Base-by-base conservation (phyloP, 2,888 invertebrate species). In the Hypselothyrea guttata region DNA sequence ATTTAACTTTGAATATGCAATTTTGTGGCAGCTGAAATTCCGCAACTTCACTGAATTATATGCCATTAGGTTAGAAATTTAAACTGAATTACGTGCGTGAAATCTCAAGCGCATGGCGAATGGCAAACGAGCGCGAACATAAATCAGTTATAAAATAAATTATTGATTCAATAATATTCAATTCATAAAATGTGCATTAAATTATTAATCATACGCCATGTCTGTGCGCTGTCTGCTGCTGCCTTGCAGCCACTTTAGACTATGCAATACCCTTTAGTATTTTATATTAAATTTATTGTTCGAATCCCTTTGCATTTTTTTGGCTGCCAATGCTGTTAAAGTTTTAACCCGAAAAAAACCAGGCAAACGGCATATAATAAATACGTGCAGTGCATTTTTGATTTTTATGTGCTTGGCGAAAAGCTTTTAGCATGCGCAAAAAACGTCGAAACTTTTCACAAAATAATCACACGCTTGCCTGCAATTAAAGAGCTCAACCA, bases 331-430 rank as follows among this genome's bases (percentile, higher is more conserved):
- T 30, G 35, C 37, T 16, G 51, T 41, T 48, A 64, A 83, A 83
- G 72, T 76, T 76, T 52, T 56, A 69, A 62, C 72, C 49, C 52
- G n/a, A n/a, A n/a, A n/a, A n/a, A 55, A 79, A 75, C 61, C 65
- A 58, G 58, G 62, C 58, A 81, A 84, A 71, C 68, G 78, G 71
- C 71, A 78, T 83, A 78, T 68, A 84, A 81, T 78, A 75, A 78
- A 75, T 72, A 79, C 83, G 83, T 83, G 84, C 73, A 64, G 47
- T 69, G 76, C 65, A 73, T 83, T 75, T 70, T 53, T 58, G 60
- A 81, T 75, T 45, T 67, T 54, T 53, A 52, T 68, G 27, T 58
- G 51, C 41, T 49, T 11, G 5, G 38, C 4, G n/a, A 37, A 60
- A 64, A 51, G 56, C 59, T 62, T 66, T 66, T 60, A 56, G 38